phyloP scores from a whole-genome alignment of 2,113 vertebrate genomes.

The Emydura subglobosa region DNA sequence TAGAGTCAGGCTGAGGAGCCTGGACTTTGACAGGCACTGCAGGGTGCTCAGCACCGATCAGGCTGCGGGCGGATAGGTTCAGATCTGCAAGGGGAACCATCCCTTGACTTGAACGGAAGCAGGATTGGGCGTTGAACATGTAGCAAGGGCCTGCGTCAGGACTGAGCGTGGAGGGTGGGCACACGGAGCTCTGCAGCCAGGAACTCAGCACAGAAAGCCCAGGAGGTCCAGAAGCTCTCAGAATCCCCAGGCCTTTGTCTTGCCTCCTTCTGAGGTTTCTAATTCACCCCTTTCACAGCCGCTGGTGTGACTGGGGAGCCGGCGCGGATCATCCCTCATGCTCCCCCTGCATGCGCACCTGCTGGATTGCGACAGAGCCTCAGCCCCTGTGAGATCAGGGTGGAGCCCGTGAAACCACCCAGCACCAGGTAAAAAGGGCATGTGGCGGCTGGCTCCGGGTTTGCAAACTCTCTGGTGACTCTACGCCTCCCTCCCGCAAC shows the following conservation, averaged over 20 bases:
- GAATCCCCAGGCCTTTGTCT: neutral
- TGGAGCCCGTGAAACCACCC: accelerated
- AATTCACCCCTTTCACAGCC: accelerated
- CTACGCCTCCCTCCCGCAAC: accelerated
- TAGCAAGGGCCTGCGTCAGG: neutral
- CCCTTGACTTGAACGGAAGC: neutral
- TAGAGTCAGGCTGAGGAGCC: neutral
- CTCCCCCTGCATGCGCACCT: neutral
- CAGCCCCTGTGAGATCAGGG: accelerated
- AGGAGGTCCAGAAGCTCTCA: accelerated
- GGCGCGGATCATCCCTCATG: accelerated
- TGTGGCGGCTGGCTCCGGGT: accelerated
- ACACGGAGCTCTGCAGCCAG: accelerated
- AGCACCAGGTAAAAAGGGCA: neutral
- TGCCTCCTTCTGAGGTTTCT: accelerated
- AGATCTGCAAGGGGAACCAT: accelerated
- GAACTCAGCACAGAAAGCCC: accelerated
- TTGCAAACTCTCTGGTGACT: accelerated
- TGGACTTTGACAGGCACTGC: neutral
- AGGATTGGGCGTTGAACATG: neutral
- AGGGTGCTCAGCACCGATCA: neutral
- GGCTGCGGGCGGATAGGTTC: neutral
- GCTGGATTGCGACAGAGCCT: accelerated
- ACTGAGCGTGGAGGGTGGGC: accelerated
- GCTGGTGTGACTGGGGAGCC: neutral